Percentiles rank a stretch among this genome's conserved stretches.
phyloP scores from a whole-genome alignment of 2,888 invertebrate genomes.

The Acanthopleura granulata region DNA sequence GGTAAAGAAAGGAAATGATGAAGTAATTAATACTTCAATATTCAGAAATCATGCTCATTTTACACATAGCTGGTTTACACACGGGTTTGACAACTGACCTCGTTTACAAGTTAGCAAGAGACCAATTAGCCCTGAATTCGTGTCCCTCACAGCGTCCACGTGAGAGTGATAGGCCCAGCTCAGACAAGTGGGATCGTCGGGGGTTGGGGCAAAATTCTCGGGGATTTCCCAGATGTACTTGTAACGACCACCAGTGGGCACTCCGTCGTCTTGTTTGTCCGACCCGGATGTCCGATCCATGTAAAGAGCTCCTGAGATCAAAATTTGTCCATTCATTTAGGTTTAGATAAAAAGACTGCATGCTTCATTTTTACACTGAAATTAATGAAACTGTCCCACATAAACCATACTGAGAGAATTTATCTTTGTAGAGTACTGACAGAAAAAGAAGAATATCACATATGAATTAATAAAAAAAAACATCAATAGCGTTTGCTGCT shows the following conservation, averaged over 20 bases:
- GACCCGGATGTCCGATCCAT: constrained; percentile 4
- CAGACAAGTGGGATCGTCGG: constrained; percentile 22
- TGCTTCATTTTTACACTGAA: too few relatives aligned
- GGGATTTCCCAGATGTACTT: constrained; percentile 21
- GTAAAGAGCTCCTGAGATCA: constrained; percentile 3
- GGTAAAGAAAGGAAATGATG: too few relatives aligned
- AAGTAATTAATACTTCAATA: too few relatives aligned
- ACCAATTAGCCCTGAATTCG: constrained; percentile 24
- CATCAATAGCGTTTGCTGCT: too few relatives aligned
- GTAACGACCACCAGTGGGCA: background rate
- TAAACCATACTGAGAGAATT: too few relatives aligned
- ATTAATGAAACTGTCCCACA: too few relatives aligned
- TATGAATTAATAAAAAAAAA: too few relatives aligned
- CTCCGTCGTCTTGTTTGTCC: constrained; percentile 17
- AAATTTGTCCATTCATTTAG: background rate
- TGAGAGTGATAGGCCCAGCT: constrained; percentile 25
- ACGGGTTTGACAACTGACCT: constrained; percentile 29
- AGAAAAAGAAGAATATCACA: too few relatives aligned
- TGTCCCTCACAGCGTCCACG: constrained; percentile 26
- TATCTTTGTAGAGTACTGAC: too few relatives aligned
- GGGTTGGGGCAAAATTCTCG: constrained; percentile 19
- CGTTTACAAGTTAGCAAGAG: constrained; percentile 22
- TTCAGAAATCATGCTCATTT: too few relatives aligned
- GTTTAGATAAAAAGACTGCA: background rate
- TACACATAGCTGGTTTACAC: too few relatives aligned